phyloP scores from a whole-genome alignment of 2,113 vertebrate species.

The Amphiprion ocellaris region DNA sequence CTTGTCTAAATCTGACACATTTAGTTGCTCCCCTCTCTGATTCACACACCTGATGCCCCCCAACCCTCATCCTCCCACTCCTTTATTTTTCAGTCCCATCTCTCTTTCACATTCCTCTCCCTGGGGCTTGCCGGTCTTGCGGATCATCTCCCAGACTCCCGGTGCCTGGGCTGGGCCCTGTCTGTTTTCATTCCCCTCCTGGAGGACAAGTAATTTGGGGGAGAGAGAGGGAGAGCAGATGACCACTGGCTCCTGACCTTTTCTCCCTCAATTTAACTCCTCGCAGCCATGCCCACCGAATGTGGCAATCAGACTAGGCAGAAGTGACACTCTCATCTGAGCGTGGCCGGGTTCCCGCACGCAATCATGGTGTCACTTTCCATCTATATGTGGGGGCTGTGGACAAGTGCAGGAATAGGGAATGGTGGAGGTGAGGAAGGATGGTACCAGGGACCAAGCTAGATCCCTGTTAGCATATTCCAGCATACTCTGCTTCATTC shows the following conservation, averaged over 20 bases:
- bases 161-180: constrained; percentile 74
- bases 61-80: background rate
- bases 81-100: constrained; percentile 48
- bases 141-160: constrained; percentile 77
- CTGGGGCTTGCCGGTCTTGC: constrained; percentile 41
- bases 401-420: constrained; percentile 33
- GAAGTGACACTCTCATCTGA: constrained; percentile 88
- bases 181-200: constrained; percentile 86
- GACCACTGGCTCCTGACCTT: constrained; percentile 88
- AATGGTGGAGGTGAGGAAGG: constrained; percentile 16
- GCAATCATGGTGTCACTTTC: constrained; percentile 85
- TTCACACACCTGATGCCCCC: constrained; percentile 33
- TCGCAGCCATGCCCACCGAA: constrained; percentile 69
- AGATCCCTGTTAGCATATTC: constrained; percentile 58
- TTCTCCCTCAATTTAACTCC: constrained; percentile 90
- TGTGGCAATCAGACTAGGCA: constrained; percentile 84
- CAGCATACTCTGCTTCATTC: constrained; percentile 7
- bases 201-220: constrained; percentile 81
- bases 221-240: constrained; percentile 83
- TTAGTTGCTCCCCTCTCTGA: constrained; percentile 34
- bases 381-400: constrained; percentile 70
- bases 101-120: constrained; percentile 66
- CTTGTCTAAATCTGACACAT: constrained; percentile 55
- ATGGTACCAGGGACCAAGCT: constrained; percentile 21
- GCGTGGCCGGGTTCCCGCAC: constrained; percentile 63